These are phyloP conservation scores for Anolis carolinensis DNA, from an alignment of 2,113 vertebrate species.

Conservation along the genomic window DNA sequence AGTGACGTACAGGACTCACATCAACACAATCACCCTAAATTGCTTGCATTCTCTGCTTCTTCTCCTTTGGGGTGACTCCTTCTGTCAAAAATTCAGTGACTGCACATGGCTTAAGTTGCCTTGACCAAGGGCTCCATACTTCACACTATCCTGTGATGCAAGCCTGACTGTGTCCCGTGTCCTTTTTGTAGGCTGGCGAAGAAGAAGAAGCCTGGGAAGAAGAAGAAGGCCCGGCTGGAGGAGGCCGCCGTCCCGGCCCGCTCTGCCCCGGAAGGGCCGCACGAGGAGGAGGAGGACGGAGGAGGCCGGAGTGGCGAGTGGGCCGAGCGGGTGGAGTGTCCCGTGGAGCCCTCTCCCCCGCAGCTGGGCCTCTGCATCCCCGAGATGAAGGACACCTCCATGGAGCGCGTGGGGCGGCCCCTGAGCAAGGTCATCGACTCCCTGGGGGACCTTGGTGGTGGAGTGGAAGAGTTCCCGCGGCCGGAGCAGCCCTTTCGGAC, in stretches of 20 bases:
- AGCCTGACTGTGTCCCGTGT: no score
- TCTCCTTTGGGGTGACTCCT: no score
- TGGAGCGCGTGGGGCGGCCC: constrained; percentile 88
- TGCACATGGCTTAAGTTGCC: no score
- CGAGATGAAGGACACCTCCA: constrained; percentile 91
- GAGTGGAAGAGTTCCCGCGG: constrained; percentile 57
- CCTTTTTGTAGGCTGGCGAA: constrained; percentile 87
- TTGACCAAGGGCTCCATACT: no score
- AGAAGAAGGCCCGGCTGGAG: constrained; percentile 79
- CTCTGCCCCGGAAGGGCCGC: neutral
- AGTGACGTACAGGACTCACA: no score
- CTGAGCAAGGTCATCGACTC: constrained; percentile 87
- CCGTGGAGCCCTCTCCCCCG: constrained; percentile 5
- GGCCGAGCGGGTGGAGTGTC: fast-evolving
- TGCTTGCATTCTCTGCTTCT: no score
- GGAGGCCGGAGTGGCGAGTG: constrained; percentile 41
- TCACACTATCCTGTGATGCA: no score
- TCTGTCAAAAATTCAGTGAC: no score
- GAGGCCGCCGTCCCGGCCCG: neutral
- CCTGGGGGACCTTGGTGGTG: constrained; percentile 81
- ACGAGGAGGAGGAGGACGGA: neutral
- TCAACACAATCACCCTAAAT: no score
- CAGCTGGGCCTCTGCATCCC: constrained; percentile 81
- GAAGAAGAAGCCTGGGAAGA: constrained; percentile 87
- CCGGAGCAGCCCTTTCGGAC: constrained; percentile 90